Percentiles rank a stretch among this genome's conserved stretches.
phyloP scores from a whole-genome alignment of 2,888 invertebrate species.

The Eupithecia subumbrata region DNA sequence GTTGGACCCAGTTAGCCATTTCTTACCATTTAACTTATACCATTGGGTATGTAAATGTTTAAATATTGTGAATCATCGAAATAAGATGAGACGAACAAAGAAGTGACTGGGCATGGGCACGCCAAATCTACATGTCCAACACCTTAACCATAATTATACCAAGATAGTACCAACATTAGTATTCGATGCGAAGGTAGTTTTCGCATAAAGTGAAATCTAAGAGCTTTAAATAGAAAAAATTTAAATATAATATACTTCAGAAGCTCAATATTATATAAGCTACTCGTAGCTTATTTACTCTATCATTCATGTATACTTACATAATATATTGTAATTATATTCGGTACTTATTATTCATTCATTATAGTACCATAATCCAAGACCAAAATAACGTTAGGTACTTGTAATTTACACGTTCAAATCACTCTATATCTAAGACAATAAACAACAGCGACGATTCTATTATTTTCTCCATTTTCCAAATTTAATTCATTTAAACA shows the following conservation, averaged over 20 bases:
- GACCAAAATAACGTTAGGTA: slow-evolving; percentile 60
- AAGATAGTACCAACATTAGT: slow-evolving; percentile 59
- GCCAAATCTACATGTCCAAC: slow-evolving; percentile 27
- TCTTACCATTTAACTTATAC: neutral
- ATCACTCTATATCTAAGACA: slow-evolving; percentile 55
- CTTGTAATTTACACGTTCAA: slow-evolving; percentile 34
- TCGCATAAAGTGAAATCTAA: slow-evolving; percentile 81
- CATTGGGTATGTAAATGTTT: neutral
- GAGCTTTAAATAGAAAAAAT: slow-evolving; percentile 84
- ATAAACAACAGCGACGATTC: slow-evolving; percentile 51
- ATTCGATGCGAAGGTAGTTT: slow-evolving; percentile 72
- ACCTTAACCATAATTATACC: slow-evolving; percentile 37
- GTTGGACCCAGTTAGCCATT: slow-evolving; percentile 29
- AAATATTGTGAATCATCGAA: neutral
- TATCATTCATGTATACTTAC: slow-evolving; percentile 72
- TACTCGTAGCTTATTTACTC: slow-evolving; percentile 78
- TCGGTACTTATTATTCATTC: slow-evolving; percentile 48
- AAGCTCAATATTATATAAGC: slow-evolving; percentile 82
- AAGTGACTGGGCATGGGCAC: slow-evolving; percentile 25
- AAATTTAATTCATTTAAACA: slow-evolving; percentile 20
- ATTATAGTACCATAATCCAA: slow-evolving; percentile 59
- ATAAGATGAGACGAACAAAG: neutral
- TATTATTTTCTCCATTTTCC: slow-evolving; percentile 11
- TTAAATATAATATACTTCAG: slow-evolving; percentile 79
- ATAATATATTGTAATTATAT: slow-evolving; percentile 59